phyloP scores from a whole-genome alignment of 2,888 invertebrate species.

The Cantharis rustica region DNA sequence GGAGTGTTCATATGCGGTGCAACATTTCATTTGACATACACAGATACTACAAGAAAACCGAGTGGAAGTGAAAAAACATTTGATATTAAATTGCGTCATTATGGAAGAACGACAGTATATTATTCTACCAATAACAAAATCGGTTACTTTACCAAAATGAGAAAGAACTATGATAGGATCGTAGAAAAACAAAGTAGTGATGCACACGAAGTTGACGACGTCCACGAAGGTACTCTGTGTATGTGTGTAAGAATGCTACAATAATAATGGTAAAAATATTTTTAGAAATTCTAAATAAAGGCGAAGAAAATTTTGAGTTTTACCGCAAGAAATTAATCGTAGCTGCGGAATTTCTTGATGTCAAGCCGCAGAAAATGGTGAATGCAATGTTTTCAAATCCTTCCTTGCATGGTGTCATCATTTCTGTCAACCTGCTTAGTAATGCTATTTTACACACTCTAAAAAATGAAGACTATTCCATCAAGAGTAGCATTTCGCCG shows the following conservation, averaged over 20 bases:
- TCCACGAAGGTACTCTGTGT: slow-evolving; percentile 34
- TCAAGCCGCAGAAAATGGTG: slow-evolving; percentile 52
- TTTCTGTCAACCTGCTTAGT: slow-evolving; percentile 58
- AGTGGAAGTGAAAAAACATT: not conserved
- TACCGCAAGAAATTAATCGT: slow-evolving; percentile 57
- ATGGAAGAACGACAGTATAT: slow-evolving; percentile 44
- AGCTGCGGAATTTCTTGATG: slow-evolving; percentile 55
- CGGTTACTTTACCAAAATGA: slow-evolving; percentile 16
- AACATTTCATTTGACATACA: not conserved
- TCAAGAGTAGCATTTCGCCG: slow-evolving; percentile 49
- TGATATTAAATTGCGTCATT: slow-evolving; percentile 46
- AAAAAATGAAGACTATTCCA: slow-evolving; percentile 49
- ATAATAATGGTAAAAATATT: not conserved
- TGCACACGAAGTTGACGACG: slow-evolving; percentile 29
- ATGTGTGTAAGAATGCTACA: slow-evolving; percentile 4
- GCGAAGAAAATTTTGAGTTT: slow-evolving; percentile 51
- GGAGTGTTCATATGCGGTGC: not conserved
- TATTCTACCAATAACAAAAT: slow-evolving; percentile 35
- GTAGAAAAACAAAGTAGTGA: slow-evolving; percentile 34
- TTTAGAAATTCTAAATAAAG: slow-evolving; percentile 53
- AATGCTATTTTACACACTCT: slow-evolving; percentile 55
- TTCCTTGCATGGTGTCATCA: slow-evolving; percentile 59
- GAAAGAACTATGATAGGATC: slow-evolving; percentile 33
- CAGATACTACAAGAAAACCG: not conserved
- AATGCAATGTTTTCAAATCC: slow-evolving; percentile 56